These are phyloP conservation scores for Polydesmus complanatus DNA, from an alignment of 2,888 invertebrate genomes.

Conservation along the genomic window DNA sequence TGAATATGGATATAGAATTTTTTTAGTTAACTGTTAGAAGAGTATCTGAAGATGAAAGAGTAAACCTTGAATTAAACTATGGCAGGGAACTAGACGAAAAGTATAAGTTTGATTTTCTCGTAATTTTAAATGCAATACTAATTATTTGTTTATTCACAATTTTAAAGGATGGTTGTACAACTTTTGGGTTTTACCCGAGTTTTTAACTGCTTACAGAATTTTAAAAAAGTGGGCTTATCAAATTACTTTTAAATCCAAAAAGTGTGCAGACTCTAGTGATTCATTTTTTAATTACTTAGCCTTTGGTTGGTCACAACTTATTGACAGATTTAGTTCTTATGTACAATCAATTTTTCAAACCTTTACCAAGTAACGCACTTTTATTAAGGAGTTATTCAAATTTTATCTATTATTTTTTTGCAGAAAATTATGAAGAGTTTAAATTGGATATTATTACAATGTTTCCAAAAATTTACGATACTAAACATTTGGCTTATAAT, in stretches of 20 bases:
- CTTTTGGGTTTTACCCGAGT: slow-evolving; percentile 2
- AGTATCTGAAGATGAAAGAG: background rate
- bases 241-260: background rate
- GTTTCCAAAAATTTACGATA: slow-evolving; percentile 57
- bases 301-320: slow-evolving; percentile 1
- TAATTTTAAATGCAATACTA: background rate
- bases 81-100: background rate
- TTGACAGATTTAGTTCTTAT: slow-evolving; percentile 15
- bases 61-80: background rate
- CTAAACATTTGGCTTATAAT: slow-evolving; percentile 47
- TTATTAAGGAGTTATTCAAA: background rate
- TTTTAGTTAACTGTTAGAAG: background rate
- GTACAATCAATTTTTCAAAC: slow-evolving; percentile 9
- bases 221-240: background rate
- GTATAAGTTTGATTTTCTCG: background rate
- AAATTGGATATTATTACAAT: slow-evolving; percentile 46
- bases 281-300: background rate
- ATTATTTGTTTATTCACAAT: background rate
- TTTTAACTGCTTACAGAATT: background rate
- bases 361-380: slow-evolving; percentile 5
- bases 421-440: slow-evolving; percentile 34
- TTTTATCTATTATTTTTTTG: background rate
- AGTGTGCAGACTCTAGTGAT: background rate
- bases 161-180: background rate
- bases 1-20: background rate